These are phyloP conservation scores for Ophthalmotilapia sp. DNA, from an alignment of 2,113 vertebrate species.

Conservation along the genomic window DNA sequence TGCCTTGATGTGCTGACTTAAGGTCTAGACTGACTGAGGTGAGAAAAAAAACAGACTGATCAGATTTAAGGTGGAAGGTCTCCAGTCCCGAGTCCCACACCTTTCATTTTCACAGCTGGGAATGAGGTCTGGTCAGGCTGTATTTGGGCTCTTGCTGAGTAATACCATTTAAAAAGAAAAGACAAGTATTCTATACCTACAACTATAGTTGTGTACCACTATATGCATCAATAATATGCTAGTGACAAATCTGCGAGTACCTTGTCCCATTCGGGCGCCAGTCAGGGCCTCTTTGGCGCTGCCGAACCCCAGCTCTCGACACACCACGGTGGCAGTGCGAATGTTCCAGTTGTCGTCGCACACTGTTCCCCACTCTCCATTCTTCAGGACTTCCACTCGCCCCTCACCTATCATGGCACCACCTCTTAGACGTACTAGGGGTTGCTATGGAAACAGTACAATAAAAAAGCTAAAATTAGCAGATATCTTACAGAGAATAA, in stretches of 20 bases:
- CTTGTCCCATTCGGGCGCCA: constrained; percentile 82
- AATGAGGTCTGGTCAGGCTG: neutral
- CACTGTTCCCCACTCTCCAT: constrained; percentile 89
- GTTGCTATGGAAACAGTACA: constrained; percentile 74
- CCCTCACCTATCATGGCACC: constrained; percentile 87
- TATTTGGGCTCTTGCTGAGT: neutral
- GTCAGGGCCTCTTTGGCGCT: constrained; percentile 86
- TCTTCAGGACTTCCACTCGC: constrained; percentile 90
- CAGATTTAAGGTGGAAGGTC: neutral
- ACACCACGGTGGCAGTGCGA: constrained; percentile 84
- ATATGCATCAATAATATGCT: too few relatives aligned
- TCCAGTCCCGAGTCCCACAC: neutral
- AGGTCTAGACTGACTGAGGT: constrained; percentile 30
- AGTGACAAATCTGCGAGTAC: constrained; percentile 47
- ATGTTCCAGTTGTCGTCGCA: constrained; percentile 90
- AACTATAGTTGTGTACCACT: neutral
- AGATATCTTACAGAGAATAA: neutral
- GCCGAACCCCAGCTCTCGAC: constrained; percentile 90
- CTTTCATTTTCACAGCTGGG: constrained; percentile 34
- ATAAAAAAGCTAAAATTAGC: neutral
- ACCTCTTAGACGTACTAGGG: constrained; percentile 85
- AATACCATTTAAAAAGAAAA: neutral
- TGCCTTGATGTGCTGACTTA: constrained; percentile 8
- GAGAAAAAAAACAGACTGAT: neutral
- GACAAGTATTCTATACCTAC: neutral